Base-by-base conservation (phyloP, 2,888 invertebrate genomes). In the Lymantria monacha region DNA sequence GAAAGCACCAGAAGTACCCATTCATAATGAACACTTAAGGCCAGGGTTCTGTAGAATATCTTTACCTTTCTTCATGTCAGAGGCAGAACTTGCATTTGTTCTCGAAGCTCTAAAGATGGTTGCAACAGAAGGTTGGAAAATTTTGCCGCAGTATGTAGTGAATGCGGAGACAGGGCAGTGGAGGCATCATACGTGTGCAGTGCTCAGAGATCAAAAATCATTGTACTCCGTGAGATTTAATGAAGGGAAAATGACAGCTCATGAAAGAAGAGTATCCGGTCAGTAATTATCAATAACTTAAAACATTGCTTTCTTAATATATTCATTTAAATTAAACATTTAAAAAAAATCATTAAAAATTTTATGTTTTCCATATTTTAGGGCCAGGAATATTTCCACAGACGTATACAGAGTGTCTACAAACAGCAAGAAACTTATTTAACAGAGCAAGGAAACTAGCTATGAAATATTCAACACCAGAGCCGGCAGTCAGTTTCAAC, bases 101-200 rank as follows among this genome's bases (percentile, higher is more conserved):
- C 87, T 97, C 62, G 96, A 96, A 82, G 96, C 97, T 0, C 86
- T 98, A 13, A 95, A 95, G 79, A 95, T 97, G 94, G 96, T 97
- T 0, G 97, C 97, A 0, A 95, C 96, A 3, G 95, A 97, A 87
- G 97, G 95, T 0, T 97, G 97, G 96, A 96, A 96, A 73, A 93
- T 98, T 41, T 81, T 98, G 48, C 97, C 97, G 0, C 96, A 97
- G 79, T 97, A 97, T 77, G 93, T 95, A 9, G 93, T 97, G n/a
- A 96, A 97, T 76, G 93, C 96, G 7, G 95, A 97, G 76, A 97
- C 97, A 0, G 97, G 96, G 0, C 97, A 97, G 79, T 98, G 97
- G 97, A 93, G 95, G 56, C 97, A 97, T 74, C 95, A 95, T 70
- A 94, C 95, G 0, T 96, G 96, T 77, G 93, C 95, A 44, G 93